Conservation (phyloP, 1,140 invertebrate species). For the Neodiprion fabricii region DNA sequence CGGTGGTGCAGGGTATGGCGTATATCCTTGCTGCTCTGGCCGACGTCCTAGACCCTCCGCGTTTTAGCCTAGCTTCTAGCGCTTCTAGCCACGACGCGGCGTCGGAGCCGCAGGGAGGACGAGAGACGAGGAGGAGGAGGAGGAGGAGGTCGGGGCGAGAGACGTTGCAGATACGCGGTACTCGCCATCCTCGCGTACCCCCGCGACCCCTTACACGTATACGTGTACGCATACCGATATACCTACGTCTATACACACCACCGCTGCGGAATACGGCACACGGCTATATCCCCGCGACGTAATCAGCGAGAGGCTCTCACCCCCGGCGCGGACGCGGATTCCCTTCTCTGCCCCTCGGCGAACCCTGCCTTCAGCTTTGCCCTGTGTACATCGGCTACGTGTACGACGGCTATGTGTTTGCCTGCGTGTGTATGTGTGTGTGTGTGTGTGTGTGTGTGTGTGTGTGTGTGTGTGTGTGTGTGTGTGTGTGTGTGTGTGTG, state of each 20-base stretch:
- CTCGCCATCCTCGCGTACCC: slow-evolving; percentile 47
- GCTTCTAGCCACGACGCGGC: slow-evolving; percentile 42
- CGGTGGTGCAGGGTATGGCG: slow-evolving; percentile 39
- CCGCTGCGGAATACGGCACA: neutral
- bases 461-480: neutral
- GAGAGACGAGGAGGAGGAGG: slow-evolving; percentile 26
- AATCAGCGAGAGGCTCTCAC: slow-evolving; percentile 60
- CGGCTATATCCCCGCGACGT: slow-evolving; percentile 50
- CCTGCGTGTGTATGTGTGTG: neutral
- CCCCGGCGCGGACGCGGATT: slow-evolving; percentile 24
- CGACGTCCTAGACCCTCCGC: slow-evolving; percentile 40
- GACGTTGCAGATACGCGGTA: slow-evolving; percentile 57
- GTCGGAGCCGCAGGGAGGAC: neutral
- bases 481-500: neutral
- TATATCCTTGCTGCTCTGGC: slow-evolving; percentile 45
- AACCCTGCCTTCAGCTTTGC: too few relatives aligned
- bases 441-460: neutral
- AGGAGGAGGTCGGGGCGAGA: slow-evolving; percentile 20
- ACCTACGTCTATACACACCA: neutral
- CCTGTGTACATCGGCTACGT: slow-evolving; percentile 1
- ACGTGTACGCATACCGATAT: neutral
- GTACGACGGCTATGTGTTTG: slow-evolving; percentile 11
- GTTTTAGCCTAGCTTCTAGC: slow-evolving; percentile 55
- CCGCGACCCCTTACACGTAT: slow-evolving; percentile 30
- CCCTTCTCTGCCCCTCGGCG: neutral